Base-by-base conservation (phyloP, 1,140 invertebrate genomes). In the Pseudomyrmex cubaensis region DNA sequence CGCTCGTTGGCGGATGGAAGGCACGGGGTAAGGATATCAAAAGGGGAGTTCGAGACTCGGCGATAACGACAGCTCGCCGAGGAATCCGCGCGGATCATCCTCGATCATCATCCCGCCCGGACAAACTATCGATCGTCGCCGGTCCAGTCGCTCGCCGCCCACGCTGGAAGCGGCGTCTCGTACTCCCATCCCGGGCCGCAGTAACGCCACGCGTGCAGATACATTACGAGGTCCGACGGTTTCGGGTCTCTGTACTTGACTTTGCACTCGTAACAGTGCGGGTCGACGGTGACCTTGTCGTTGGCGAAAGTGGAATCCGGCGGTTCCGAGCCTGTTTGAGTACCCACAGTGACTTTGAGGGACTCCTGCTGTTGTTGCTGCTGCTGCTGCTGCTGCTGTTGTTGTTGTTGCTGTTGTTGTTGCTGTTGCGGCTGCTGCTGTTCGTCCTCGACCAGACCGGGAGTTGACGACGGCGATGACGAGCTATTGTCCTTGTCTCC, bases 141-240 rank as follows among this genome's bases (percentile, higher is more conserved):
- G 52, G 95, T 95, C 97, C 97, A 98, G 78, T 98, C 97, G 25
- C 97, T 95, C 87, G 95, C 95, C 13, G 98, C 98, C 98, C 98
- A 98, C 48, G 96, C 96, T 1, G 98, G 98, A 76, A 98, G 94
- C 87, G 97, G 96, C 0, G 98, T 98, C 93, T 98, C 96, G 93
- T 97, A 98, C 90, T 97, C 97, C 98, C 98, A 99, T 25, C 97
- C 97, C 52, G 97, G 97, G 61, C 98, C 98, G 96, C 96, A 97
- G 93, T 99, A 99, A 90, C 97, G 97, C 96, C 98, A 98, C 17
- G 98, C 98, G 94, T 99, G 98, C 15, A 99, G 95, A 93, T 98
- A 99, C 97, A 99, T 99, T 78, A 99, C 96, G 17, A 99, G 95
- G 92, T 99, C 98, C 83, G 97, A 96, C 0, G 98, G 97, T 78